Base-by-base conservation (phyloP, 23 tunicate species). In the Halocynthia roretzi region DNA sequence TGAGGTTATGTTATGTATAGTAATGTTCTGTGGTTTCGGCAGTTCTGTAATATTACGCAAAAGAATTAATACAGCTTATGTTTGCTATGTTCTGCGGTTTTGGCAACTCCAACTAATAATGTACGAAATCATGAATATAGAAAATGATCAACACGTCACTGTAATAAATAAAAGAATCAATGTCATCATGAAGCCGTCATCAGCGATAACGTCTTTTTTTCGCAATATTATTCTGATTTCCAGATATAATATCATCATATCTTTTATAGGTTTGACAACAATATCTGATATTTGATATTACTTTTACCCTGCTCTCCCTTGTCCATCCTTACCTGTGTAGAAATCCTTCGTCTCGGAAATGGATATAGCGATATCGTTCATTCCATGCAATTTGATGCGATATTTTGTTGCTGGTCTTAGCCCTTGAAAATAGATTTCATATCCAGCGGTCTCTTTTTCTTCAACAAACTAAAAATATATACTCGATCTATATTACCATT, bases 361-460 rank as follows among this genome's bases (percentile, higher is more conserved):
- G 9, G 88, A 76, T 8, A 71, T 6, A 2, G 83, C 71, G 5
- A 72, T 67, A 11, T 60, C 52, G 51, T 75, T 80, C 72, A 66
- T 68, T 15, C 89, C 96, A 22, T 75, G 85, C 52, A 80, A 75
- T 49, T 70, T 53, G 67, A 89, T 63, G 4, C 60, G 82, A 54
- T 89, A 89, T 51, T 81, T 72, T 0, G 88, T 80, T 49, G 88
- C 88, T 6, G 96, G 83, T 6, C 0, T 56, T 18, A 89, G 62
- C 7, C 70, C 60, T 12, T 15, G 57, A 77, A 87, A 87, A 40
- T 87, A 77, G 61, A 71, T 83, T 5, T 21, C 75, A 64, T 61
- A 17, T 20, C 56, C 78, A 6, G 6, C 10, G 11, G 54, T 51
- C 55, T 70, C 64, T 54, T 74, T 74, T 54, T 74, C 17, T 14